Evolutionary conservation across 2,797 vertebrate species (phyloP), one percentile per base, ranked within the genome.

Genomic region (Chromis chromis): DNA sequence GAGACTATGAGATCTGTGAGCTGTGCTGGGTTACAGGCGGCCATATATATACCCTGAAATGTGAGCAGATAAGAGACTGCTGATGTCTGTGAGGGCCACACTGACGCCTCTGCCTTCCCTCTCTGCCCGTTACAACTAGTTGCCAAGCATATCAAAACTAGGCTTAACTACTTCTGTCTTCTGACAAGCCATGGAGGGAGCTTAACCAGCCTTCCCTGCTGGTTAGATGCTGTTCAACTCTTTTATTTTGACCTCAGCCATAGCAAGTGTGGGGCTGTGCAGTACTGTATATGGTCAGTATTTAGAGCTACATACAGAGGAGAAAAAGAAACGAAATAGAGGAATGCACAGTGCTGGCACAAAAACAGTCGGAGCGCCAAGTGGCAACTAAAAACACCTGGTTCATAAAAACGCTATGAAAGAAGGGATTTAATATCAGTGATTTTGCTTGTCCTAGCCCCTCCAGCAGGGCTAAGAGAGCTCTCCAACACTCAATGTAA

Each of bases 1-100:
- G 73, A 61, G 42, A 63, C 60, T 63, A 65, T 74, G 44, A 59
- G 69, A 14, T 59, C 42, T 74, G 55, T 70, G 71, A 81, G 70
- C 70, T 61, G 65, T 69, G 61, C 60, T 79, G 63, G 59, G 48
- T 73, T 67, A 81, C 82, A 86, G 71, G 69, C 65, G 52, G 83
- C 92, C 36, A 74, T 94, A 94, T 92, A 94, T 94, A 91, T 93
- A 94, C 83, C 65, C 86, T 91, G 94, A 94, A 92, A 94, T 93
- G 86, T 94, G 87, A 93, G 92, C 80, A 89, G 91, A 92, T 91
- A 92, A 91, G 86, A 90, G 78, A 78, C 70, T 65, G 77, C 76
- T 78, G 82, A 88, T 74, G 79, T 74, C 83, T 76, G 66, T 78
- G 80, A 88, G 60, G 86, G 86, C 79, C 87, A 82, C 72, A 77